Evolutionary conservation across 2,797 vertebrate species (phyloP).

Genomic region (Melanotaenia trifasciata): DNA sequence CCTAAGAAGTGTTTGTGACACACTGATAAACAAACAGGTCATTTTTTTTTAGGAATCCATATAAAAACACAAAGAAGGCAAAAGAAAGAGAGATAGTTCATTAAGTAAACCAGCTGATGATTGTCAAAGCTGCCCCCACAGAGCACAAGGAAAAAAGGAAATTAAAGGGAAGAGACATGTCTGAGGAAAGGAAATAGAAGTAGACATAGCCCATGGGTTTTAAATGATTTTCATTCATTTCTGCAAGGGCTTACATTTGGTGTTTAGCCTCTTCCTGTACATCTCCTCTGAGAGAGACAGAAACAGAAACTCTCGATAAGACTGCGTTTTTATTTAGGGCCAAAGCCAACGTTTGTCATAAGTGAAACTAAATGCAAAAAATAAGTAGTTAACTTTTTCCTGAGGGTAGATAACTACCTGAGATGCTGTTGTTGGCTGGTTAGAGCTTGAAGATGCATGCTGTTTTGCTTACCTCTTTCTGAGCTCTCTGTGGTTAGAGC

Average conservation of each 20-base stretch:
- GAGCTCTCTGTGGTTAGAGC: constrained; percentile 82
- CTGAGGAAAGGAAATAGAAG: constrained; percentile 40
- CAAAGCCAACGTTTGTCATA: constrained; percentile 15
- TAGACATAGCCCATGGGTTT: constrained; percentile 48
- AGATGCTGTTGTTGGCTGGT: constrained; percentile 27
- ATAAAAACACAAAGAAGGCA: constrained; percentile 9
- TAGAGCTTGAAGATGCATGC: not conserved
- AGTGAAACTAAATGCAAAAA: constrained; percentile 45
- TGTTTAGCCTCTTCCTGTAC: constrained; percentile 89
- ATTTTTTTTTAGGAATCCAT: constrained; percentile 21
- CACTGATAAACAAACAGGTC: constrained; percentile 20
- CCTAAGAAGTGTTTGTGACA: constrained; percentile 19
- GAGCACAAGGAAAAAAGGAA: constrained; percentile 38
- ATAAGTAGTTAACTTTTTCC: constrained; percentile 30
- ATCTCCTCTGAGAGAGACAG: constrained; percentile 79
- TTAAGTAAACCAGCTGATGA: constrained; percentile 30
- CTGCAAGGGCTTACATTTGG: constrained; percentile 84
- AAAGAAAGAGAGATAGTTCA: constrained; percentile 9
- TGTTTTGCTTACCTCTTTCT: constrained; percentile 87
- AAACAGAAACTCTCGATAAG: constrained; percentile 70
- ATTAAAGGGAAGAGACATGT: constrained; percentile 31
- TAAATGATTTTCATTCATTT: constrained; percentile 50
- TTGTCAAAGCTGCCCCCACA: constrained; percentile 35
- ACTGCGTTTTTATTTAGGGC: constrained; percentile 32
- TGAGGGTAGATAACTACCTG: constrained; percentile 32